Evolutionary conservation across 2,113 vertebrate species (phyloP).

Genomic region (Asarcornis scutulata): DNA sequence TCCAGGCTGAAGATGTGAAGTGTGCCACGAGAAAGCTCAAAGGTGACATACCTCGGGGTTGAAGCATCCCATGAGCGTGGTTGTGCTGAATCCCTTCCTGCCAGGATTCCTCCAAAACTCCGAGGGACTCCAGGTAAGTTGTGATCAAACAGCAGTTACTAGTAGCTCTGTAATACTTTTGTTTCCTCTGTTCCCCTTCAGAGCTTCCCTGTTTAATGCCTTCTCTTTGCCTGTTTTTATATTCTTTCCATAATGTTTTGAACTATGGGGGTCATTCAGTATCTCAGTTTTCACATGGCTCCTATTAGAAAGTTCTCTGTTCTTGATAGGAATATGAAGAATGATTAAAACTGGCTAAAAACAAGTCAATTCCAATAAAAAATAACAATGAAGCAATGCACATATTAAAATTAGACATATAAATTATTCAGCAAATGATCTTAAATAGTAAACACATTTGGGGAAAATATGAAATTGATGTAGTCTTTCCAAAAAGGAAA

Average conservation of each 20-base stretch:
- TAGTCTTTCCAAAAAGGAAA: not conserved
- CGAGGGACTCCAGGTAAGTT: not conserved
- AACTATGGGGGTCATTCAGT: not conserved
- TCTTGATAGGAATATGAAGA: not conserved
- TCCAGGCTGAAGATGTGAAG: not conserved
- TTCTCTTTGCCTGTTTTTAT: not conserved
- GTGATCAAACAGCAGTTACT: not conserved
- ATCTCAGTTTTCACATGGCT: not conserved
- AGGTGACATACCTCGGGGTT: not conserved
- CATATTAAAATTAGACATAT: not conserved
- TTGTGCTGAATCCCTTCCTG: not conserved
- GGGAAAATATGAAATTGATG: not conserved
- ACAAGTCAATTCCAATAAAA: not conserved
- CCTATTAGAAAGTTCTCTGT: not conserved
- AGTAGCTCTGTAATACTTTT: not conserved
- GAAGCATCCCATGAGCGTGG: not conserved
- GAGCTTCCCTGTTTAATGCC: not conserved
- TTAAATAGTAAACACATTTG: not conserved
- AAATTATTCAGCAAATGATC: not conserved
- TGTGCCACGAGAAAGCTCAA: not conserved
- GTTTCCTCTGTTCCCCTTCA: not conserved
- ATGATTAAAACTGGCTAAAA: not conserved
- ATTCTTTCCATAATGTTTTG: not conserved
- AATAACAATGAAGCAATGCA: not conserved
- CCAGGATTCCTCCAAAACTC: not conserved